Evolutionary conservation across 2,888 invertebrate species (phyloP), one percentile per base, ranked within the genome.

Genomic region (Autographa pulchrina): DNA sequence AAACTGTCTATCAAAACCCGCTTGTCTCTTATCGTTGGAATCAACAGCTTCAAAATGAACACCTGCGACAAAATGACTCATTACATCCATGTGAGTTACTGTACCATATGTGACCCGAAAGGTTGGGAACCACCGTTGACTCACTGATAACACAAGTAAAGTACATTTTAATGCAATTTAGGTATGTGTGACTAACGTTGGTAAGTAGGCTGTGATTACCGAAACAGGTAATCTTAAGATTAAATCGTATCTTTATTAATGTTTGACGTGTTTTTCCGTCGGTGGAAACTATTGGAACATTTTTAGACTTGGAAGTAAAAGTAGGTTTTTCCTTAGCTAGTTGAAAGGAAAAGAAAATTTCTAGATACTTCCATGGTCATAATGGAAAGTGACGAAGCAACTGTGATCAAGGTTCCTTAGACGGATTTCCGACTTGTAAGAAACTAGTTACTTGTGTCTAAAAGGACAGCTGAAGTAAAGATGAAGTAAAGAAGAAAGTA

Each of bases 101-200:
- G 81, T 75, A 72, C 86, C 87, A 85, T 86, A 84, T 86, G 86
- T 84, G 86, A 81, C 86, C 84, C 77, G 78, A 81, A 85, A 86
- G 86, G 86, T 85, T 82, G 86, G 86, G 86, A 85, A 81, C 84
- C 85, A 85, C 86, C 87, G 74, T 56, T 86, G 86, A 87, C 80
- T 87, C 86, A 85, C 58, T 84, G 82, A 84, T 84, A 84, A 75
- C 78, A 75, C 54, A 72, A 74, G 71, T 84, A 77, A 81, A 74
- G 13, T 77, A 81, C 69, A 70, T 35, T 69, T 68, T 62, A 77
- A 85, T 74, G 81, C 77, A 75, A 68, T 65, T 54, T 71, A 68
- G 61, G 58, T 65, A 65, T n/a, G 48, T 48, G n/a, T 85, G 81
- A 83, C 72, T 84, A 74, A 85, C 70, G 41, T 35, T 54, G 68